A percentile compares a stretch with the other conserved stretches of the same genome.
phyloP scores from a whole-genome alignment of 2,113 vertebrate genomes.

The Hippoglossus stenolepis region DNA sequence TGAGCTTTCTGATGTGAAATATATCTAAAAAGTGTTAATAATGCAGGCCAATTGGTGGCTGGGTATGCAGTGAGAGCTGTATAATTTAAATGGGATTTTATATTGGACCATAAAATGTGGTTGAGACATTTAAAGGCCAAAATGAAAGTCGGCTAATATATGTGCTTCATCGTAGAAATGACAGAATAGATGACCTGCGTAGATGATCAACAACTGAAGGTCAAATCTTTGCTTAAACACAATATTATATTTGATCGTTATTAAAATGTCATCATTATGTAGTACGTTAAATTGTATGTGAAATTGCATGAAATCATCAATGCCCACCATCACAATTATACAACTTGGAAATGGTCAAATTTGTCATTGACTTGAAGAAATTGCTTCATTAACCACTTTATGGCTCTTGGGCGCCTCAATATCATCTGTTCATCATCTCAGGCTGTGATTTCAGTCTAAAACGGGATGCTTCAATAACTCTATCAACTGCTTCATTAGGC shows the following conservation, averaged over 20 bases:
- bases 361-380: constrained; percentile 7
- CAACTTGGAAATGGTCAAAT: background rate
- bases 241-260: background rate
- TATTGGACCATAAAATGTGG: background rate
- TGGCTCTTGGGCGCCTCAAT: background rate
- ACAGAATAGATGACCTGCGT: background rate
- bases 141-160: background rate
- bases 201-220: background rate
- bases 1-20: background rate
- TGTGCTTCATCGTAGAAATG: background rate
- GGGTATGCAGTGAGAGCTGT: background rate
- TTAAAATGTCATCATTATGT: background rate
- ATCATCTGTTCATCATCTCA: constrained; percentile 19
- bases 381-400: constrained; percentile 11
- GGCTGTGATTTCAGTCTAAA: constrained; percentile 15
- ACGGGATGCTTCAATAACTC: constrained; percentile 2
- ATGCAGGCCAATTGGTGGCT: background rate
- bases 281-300: background rate
- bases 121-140: background rate
- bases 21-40: background rate
- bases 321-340: background rate
- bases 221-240: background rate
- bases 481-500: constrained; percentile 8
- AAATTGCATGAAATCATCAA: background rate
- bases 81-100: background rate